A percentile compares a stretch with the other conserved stretches of the same genome.
phyloP scores from a whole-genome alignment of 2,888 invertebrate species.

The Calliscelio sp. region DNA sequence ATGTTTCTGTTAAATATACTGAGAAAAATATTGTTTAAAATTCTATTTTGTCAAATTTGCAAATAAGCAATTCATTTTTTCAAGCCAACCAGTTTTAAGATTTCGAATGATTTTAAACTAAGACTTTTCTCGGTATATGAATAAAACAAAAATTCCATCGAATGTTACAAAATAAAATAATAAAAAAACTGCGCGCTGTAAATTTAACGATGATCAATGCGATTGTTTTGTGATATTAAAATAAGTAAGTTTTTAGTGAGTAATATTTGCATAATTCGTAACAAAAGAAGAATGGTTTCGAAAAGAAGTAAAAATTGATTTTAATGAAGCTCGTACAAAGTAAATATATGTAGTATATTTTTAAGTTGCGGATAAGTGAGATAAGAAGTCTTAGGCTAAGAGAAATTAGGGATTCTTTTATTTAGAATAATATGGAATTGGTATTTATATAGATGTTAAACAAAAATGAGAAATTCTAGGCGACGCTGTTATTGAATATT shows the following conservation, averaged over 20 bases:
- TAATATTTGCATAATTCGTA: constrained; percentile 1
- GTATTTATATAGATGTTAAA: constrained; percentile 44
- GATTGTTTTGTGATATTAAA: constrained; percentile 55
- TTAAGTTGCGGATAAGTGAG: constrained; percentile 30
- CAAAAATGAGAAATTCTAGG: no score
- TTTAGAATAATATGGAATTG: constrained; percentile 47
- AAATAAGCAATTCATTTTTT: not conserved
- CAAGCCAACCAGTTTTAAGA: no score
- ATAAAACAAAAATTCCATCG: not conserved
- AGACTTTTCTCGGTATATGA: constrained; percentile 1
- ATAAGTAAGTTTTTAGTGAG: constrained; percentile 35
- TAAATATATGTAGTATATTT: constrained; percentile 52
- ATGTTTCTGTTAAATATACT: constrained; percentile 3
- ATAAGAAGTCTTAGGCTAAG: constrained; percentile 27
- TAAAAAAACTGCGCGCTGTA: constrained; percentile 30
- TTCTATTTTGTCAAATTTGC: no score
- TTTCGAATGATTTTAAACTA: no score
- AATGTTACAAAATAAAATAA: no score
- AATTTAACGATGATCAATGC: constrained; percentile 15
- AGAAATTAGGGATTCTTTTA: constrained; percentile 34
- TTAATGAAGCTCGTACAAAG: constrained; percentile 38
- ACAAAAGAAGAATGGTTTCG: no score
- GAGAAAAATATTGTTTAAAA: constrained; percentile 17
- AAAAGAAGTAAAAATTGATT: constrained; percentile 4
- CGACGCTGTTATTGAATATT: constrained; percentile 52